Base-by-base conservation (phyloP, 2,113 vertebrate genomes). In the Azemiops feae region DNA sequence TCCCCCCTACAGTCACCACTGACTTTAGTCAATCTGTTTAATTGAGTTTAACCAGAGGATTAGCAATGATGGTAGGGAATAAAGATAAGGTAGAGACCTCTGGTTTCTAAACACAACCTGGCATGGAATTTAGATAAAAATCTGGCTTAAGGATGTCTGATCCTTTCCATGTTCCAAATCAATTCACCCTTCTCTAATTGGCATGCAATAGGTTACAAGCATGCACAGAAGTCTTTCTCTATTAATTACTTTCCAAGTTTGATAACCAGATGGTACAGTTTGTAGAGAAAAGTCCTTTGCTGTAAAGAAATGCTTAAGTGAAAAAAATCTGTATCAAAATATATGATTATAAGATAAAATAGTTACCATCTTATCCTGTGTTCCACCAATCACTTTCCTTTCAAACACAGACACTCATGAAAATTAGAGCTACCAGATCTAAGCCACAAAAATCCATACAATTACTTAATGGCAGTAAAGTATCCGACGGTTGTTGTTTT, bases 241-340 rank as follows among this genome's bases (percentile, higher is more conserved):
- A 97, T 96, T 96, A 96, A 97, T 97, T 97, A 97, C 94, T 95
- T 95, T 97, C 95, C 94, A 95, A 93, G 95, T 97, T 97, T 96
- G 94, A 94, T 96, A 88, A 95, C 94, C 94, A 95, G 93, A 92
- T 86, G 90, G 93, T 43, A 89, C 95, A 94, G 95, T 96, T 96
- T 96, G 96, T 94, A 93, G 93, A 94, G 69, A 57, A 43, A 58
- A 74, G 85, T 25, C 50, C 95, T 95, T 30, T 27, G 69, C 95
- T 50, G 10, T 34, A 94, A 95, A 94, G 94, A 94, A 95, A 85
- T 94, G 93, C 92, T 97, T 89, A 93, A 95, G 93, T 92, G 95
- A 92, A 96, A 96, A 96, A 94, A 94, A 93, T 39, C 95, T 95
- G 96, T 96, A 43, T 96, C 96, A 91, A 93, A 95, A 96, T 95